A percentile compares a stretch with the other conserved stretches of the same genome.
phyloP scores from a whole-genome alignment of 2,888 invertebrate genomes.

The Hymenopus coronatus region DNA sequence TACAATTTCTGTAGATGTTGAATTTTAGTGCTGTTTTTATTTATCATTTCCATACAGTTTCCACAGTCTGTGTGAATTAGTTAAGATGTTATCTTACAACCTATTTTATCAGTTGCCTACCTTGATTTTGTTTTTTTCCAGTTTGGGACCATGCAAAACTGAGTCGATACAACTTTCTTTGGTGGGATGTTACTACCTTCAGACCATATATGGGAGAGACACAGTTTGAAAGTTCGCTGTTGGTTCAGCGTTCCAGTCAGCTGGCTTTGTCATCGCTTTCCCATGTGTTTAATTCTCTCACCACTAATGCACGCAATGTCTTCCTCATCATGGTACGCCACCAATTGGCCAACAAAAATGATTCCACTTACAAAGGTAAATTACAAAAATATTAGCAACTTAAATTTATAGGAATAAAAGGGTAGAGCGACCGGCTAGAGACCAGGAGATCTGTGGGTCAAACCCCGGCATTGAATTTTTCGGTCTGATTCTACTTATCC shows the following conservation, averaged over 20 bases:
- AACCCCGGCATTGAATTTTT: no score
- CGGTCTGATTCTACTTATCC: no score
- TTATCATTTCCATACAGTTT: no score
- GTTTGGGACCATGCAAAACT: constrained; percentile 89
- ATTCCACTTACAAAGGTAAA: constrained; percentile 71
- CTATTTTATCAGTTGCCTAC: no score
- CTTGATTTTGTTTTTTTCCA: constrained; percentile 45
- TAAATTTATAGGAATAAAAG: no score
- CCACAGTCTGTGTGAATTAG: no score
- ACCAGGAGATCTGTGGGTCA: no score
- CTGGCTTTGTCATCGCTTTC: constrained; percentile 80
- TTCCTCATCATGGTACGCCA: constrained; percentile 78
- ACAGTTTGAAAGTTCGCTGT: constrained; percentile 77
- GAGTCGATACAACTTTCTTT: constrained; percentile 82
- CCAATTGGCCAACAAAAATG: constrained; percentile 73
- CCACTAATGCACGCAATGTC: constrained; percentile 81
- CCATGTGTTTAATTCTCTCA: constrained; percentile 88
- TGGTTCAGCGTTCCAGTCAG: constrained; percentile 74
- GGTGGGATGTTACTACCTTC: constrained; percentile 88
- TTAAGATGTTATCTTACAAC: no score
- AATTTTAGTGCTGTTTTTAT: no score
- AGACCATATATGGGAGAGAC: constrained; percentile 80
- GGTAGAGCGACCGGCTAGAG: no score
- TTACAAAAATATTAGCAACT: constrained; percentile 2
- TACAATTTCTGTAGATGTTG: no score